Evolutionary conservation across 2,113 vertebrate genomes (phyloP).

Genomic region (Rhinoptilus africanus): DNA sequence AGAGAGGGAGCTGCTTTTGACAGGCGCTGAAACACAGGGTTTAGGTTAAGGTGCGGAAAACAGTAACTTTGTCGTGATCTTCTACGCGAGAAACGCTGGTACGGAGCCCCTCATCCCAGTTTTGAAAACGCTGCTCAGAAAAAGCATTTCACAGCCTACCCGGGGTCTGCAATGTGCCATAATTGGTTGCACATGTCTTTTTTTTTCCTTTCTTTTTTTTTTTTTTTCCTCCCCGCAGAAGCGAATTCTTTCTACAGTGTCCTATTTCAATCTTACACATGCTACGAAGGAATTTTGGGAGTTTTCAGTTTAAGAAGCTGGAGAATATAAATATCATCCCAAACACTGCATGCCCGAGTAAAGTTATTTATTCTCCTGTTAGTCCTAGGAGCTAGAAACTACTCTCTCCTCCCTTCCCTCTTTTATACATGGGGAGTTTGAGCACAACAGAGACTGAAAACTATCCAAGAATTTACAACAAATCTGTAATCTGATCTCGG

Average conservation of each 20-base stretch:
- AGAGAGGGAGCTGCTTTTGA: neutral
- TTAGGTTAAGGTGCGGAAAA: neutral
- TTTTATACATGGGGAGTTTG: neutral
- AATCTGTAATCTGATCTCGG: neutral
- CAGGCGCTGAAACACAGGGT: neutral
- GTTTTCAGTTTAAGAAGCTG: neutral
- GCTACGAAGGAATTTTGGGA: neutral
- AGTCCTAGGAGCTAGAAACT: neutral
- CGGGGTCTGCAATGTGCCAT: neutral
- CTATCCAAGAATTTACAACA: neutral
- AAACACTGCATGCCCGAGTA: neutral
- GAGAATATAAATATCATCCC: neutral
- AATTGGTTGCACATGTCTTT: neutral
- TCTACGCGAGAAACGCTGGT: neutral
- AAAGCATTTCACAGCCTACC: neutral
- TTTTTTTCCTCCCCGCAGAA: neutral
- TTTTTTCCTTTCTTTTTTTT: neutral
- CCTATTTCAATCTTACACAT: neutral
- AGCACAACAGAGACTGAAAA: neutral
- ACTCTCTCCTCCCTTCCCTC: neutral
- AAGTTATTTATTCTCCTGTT: neutral
- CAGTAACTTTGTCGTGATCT: rapidly evolving
- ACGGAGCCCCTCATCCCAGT: neutral
- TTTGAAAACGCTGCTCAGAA: neutral
- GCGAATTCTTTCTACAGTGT: neutral